A percentile compares a stretch with the other conserved stretches of the same genome.
These are phyloP conservation scores for Theropithecus gelada DNA, from an alignment of 2,113 vertebrate genomes.

Conservation along the genomic window DNA sequence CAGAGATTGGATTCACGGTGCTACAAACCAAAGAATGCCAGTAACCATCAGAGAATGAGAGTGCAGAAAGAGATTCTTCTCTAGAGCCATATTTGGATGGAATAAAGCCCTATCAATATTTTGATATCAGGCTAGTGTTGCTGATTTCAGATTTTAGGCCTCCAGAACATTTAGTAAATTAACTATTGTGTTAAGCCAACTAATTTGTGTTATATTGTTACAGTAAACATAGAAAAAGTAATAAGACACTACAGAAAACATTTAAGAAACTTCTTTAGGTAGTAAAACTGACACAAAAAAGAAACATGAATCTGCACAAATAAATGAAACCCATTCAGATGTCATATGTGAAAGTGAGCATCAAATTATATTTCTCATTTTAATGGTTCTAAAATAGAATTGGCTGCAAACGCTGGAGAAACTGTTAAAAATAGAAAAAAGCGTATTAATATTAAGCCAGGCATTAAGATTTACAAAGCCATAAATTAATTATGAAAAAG, in stretches of 20 bases:
- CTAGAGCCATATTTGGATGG: background rate
- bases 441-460: background rate
- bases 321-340: background rate
- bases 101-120: background rate
- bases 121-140: background rate
- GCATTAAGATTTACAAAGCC: too few species aligned
- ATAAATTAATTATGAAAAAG: too few species aligned
- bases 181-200: background rate
- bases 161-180: background rate
- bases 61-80: background rate
- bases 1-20: background rate
- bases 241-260: background rate
- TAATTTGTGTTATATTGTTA: background rate
- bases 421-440: background rate
- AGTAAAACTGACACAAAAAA: background rate
- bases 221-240: background rate
- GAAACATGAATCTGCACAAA: background rate
- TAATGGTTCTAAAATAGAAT: background rate
- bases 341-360: background rate
- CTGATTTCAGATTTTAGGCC: background rate
- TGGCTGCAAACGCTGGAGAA: background rate
- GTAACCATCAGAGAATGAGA: background rate
- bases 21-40: too few species aligned
- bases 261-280: background rate
- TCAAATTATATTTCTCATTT: background rate